A percentile compares a stretch with the other conserved stretches of the same genome.
Evolutionary conservation across 2,797 vertebrate species (phyloP).

Genomic region (Girardinus metallicus): DNA sequence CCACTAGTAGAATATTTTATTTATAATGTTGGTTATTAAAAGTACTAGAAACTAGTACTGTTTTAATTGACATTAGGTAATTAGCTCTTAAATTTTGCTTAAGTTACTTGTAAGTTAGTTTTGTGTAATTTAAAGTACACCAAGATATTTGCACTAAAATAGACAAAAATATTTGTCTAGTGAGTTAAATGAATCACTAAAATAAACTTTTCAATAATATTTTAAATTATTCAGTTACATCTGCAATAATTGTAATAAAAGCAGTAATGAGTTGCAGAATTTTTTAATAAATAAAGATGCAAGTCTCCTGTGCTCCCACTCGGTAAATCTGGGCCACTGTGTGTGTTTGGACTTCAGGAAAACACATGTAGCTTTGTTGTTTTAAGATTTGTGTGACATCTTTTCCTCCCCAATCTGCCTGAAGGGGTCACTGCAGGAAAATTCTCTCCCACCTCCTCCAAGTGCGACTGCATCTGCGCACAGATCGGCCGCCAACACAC

Average conservation of each 20-base stretch:
- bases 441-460: slow-evolving; percentile 40
- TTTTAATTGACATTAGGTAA: no score
- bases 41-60: no score
- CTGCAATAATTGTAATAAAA: not conserved
- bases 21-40: no score
- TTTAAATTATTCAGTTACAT: not conserved
- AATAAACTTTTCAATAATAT: not conserved
- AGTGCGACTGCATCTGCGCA: slow-evolving; percentile 10
- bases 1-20: no score
- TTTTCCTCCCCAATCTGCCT: slow-evolving; percentile 53
- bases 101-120: no score
- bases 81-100: no score
- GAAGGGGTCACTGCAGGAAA: slow-evolving; percentile 49
- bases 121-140: no score
- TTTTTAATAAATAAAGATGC: not conserved
- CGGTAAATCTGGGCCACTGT: not conserved
- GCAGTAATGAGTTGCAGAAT: not conserved
- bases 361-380: slow-evolving; percentile 50
- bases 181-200: not conserved
- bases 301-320: not conserved
- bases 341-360: slow-evolving; percentile 46
- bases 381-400: slow-evolving; percentile 57
- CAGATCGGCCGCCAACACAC: slow-evolving; percentile 30
- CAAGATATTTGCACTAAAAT: no score
- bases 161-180: no score